Evolutionary conservation across 2,888 invertebrate genomes (phyloP).

Genomic region (Electrophaes corylata): DNA sequence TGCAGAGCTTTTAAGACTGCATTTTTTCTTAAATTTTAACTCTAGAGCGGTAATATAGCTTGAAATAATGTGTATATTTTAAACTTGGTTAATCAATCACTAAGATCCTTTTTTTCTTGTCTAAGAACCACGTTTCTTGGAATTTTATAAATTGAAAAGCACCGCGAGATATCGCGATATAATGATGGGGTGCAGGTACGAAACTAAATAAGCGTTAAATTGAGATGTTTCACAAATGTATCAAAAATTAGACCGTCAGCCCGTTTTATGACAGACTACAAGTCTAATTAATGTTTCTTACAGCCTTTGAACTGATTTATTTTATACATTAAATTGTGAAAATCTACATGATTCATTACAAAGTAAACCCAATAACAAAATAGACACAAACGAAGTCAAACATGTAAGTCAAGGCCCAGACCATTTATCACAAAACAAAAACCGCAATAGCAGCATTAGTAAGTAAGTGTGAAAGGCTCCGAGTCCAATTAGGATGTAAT

Average conservation of each 20-base stretch:
- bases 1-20: conserved; percentile 13
- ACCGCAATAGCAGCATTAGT: conserved; percentile 36
- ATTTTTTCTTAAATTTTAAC: conserved; percentile 15
- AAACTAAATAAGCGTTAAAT: conserved; percentile 62
- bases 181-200: conserved; percentile 54
- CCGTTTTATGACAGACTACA: not conserved
- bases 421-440: conserved; percentile 46
- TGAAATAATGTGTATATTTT: conserved; percentile 35
- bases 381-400: not conserved
- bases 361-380: not conserved
- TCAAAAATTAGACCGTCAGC: conserved; percentile 17
- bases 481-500: conserved; percentile 53
- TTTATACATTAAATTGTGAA: not conserved
- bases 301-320: not conserved
- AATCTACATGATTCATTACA: not conserved
- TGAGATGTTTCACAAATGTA: conserved; percentile 47
- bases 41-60: conserved; percentile 29
- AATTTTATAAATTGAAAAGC: conserved; percentile 63
- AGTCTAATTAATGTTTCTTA: not conserved
- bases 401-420: conserved; percentile 34
- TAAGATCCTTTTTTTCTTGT: conserved; percentile 49
- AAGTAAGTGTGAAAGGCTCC: conserved; percentile 39
- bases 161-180: conserved; percentile 49
- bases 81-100: conserved; percentile 51
- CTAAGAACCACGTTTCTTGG: conserved; percentile 54